phyloP scores from a whole-genome alignment of 2,888 invertebrate genomes.

The Allolobophora icterica region DNA sequence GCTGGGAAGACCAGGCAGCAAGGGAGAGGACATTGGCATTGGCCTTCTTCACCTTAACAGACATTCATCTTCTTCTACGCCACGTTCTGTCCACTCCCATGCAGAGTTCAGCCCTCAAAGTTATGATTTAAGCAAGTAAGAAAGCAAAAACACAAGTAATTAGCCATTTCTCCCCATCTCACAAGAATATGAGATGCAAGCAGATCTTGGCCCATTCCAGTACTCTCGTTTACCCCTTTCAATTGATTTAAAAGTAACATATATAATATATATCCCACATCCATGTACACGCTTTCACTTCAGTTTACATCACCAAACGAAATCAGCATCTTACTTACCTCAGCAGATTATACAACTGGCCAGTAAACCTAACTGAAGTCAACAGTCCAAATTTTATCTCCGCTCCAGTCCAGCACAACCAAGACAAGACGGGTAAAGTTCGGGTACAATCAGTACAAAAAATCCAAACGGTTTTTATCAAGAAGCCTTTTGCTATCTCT shows the following conservation, averaged over 20 bases:
- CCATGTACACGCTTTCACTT: not conserved
- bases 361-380: not conserved
- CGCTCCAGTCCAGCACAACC: not conserved
- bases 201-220: no score
- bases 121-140: not conserved
- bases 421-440: not conserved
- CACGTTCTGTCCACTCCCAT: not conserved
- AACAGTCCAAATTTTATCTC: slow-evolving; percentile 1
- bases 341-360: not conserved
- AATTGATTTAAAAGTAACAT: no score
- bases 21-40: no score
- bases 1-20: no score
- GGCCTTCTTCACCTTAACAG: no score
- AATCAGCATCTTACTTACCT: not conserved
- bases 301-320: not conserved
- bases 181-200: not conserved
- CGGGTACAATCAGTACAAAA: not conserved
- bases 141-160: not conserved
- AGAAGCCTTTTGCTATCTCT: not conserved
- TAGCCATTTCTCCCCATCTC: not conserved
- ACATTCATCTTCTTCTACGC: no score
- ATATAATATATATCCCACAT: not conserved
- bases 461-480: not conserved
- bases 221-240: not conserved
- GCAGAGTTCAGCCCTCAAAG: not conserved